phyloP scores from a whole-genome alignment of 1,140 invertebrate genomes.

The Scaptodrosophila lebanonensis region DNA sequence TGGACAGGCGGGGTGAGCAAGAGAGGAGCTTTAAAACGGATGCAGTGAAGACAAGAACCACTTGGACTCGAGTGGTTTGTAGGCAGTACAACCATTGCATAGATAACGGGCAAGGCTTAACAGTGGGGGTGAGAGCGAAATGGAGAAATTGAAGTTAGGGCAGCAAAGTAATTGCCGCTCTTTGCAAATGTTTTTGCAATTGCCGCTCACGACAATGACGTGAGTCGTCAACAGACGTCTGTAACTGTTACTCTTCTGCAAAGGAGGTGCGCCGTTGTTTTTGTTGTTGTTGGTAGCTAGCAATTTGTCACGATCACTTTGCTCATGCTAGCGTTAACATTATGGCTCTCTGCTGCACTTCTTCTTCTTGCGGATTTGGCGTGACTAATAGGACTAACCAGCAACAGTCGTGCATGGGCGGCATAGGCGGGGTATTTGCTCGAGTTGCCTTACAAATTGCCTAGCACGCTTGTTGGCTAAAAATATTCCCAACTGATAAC shows the following conservation, averaged over 20 bases:
- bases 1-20: conserved; percentile 33
- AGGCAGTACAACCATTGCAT: too few relatives aligned
- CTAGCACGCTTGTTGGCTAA: conserved; percentile 25
- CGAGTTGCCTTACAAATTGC: conserved; percentile 43
- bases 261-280: conserved; percentile 3
- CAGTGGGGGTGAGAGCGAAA: background rate
- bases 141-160: too few relatives aligned
- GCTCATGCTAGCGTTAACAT: conserved; percentile 55
- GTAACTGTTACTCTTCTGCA: too few relatives aligned
- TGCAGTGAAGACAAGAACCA: too few relatives aligned
- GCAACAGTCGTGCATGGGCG: conserved; percentile 8
- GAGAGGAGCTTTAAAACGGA: too few relatives aligned
- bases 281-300: conserved; percentile 37
- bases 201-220: too few relatives aligned
- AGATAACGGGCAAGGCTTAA: too few relatives aligned
- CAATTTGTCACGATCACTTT: conserved; percentile 71
- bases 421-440: background rate
- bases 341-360: background rate
- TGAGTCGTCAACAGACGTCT: too few relatives aligned
- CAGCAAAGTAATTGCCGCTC: conserved; percentile 1
- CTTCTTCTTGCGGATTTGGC: conserved; percentile 59
- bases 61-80: too few relatives aligned
- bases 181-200: background rate
- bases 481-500: too few relatives aligned
- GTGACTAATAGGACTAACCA: conserved; percentile 56